Base-by-base conservation (phyloP, 2,888 invertebrate species). In the Bugula neritina region DNA sequence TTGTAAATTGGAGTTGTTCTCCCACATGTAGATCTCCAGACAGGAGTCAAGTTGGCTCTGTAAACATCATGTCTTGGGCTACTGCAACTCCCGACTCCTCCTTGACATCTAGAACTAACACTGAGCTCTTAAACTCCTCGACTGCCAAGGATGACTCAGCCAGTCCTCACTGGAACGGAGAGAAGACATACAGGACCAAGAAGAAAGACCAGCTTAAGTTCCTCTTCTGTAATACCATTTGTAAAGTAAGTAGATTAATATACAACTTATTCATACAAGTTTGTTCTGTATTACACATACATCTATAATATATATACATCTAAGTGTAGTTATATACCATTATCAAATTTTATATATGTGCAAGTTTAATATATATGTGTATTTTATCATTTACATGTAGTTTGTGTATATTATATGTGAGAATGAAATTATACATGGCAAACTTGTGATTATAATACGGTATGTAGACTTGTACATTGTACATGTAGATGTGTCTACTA, bases 61-160 rank as follows among this genome's bases (percentile, higher is more conserved):
- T 95, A 35, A 93, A 92, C 1, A 87, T 94, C 31, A 90, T 90
- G 77, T 92, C 92, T 0, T 94, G 94, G 93, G 21, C 63, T 23
- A 27, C 34, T 2, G 31, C 63, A 10, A 31, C 63, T 31, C 63
- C 63, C 2, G 25, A 63, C 21, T 31, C 5, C 31, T 21, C 21
- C 63, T 13, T 3, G 10, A 29, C 63, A 29, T 29, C 63, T 17
- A 5, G 10, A 21, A 43, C 10, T 43, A 17, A 17, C 43, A 5
- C 17, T 43, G 43, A 43, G 10, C 43, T 17, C 43, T 63, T 25
- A 31, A 21, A 25, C 63, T 57, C n/a, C 5, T 13, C 23, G 3
- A 17, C 43, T 43, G 17, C 43, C 43, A 43, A 43, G 17, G 43
- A 17, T 17, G 5, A 5, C 43, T 43, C 43, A 10, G 17, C 5